These are phyloP conservation scores for Notoglanidium macrostoma DNA, from an alignment of 2,797 vertebrate genomes.

Conservation along the genomic window DNA sequence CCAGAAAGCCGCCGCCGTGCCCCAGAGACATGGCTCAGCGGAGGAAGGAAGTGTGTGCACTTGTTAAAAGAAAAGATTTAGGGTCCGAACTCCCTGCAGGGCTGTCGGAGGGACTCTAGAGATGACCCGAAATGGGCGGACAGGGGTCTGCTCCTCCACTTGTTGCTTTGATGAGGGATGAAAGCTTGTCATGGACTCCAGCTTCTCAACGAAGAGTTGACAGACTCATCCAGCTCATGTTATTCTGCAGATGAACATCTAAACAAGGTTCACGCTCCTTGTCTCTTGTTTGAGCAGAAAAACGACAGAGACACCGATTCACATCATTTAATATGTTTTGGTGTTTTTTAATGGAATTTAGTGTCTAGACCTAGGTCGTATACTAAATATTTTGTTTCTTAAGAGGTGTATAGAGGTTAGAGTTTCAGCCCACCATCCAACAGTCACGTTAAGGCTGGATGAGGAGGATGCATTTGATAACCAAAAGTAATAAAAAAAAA, in stretches of 20 bases:
- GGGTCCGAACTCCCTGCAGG: slow-evolving; percentile 72
- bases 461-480: background rate
- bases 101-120: slow-evolving; percentile 66
- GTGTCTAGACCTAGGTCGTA: background rate
- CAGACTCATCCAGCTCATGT: slow-evolving; percentile 72
- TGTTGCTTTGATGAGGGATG: slow-evolving; percentile 89
- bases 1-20: slow-evolving; percentile 59
- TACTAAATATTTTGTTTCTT: background rate
- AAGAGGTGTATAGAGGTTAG: background rate
- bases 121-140: slow-evolving; percentile 51
- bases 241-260: slow-evolving; percentile 59
- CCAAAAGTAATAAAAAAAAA: background rate
- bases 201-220: slow-evolving; percentile 75
- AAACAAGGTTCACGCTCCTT: slow-evolving; percentile 6
- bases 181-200: slow-evolving; percentile 81
- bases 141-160: slow-evolving; percentile 84
- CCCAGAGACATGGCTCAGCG: slow-evolving; percentile 64
- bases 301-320: slow-evolving; percentile 42
- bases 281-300: slow-evolving; percentile 6
- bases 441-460: background rate
- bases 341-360: slow-evolving; percentile 68
- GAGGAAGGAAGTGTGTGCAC: slow-evolving; percentile 78
- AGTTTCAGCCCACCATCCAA: background rate
- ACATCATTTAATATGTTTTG: slow-evolving; percentile 44
- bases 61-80: slow-evolving; percentile 83